These are phyloP conservation scores for Melanerpes formicivorus DNA, from an alignment of 2,113 vertebrate genomes.

Conservation along the genomic window DNA sequence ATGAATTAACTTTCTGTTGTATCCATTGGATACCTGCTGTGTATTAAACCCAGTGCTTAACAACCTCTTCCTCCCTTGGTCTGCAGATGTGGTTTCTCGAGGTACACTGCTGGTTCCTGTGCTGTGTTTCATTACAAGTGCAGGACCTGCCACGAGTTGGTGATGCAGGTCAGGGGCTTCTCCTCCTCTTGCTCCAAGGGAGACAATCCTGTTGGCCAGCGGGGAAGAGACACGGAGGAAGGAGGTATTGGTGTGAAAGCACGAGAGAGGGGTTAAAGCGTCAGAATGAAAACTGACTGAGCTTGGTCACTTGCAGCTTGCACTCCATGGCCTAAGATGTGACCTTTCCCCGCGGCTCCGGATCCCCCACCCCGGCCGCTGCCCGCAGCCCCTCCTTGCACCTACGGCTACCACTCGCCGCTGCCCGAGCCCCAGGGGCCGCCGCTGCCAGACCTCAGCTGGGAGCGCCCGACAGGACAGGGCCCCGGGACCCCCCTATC, in stretches of 20 bases:
- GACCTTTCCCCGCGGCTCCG: no score
- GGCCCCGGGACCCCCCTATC: no score
- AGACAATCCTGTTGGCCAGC: slow-evolving; percentile 4
- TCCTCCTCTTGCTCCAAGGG: slow-evolving; percentile 3
- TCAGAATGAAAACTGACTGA: background rate
- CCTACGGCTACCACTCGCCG: no score
- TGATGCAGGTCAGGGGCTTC: slow-evolving; percentile 29
- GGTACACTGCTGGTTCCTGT: background rate
- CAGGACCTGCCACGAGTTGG: slow-evolving; percentile 39
- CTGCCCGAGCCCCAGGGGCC: no score
- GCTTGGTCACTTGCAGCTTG: background rate
- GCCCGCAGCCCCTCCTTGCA: no score
- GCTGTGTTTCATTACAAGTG: slow-evolving; percentile 45
- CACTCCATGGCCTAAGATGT: background rate
- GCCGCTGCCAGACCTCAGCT: no score
- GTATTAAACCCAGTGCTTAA: slow-evolving; percentile 56
- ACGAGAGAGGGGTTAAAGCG: background rate
- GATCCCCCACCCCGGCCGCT: no score
- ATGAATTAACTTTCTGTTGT: slow-evolving; percentile 61
- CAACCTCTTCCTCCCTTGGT: slow-evolving; percentile 39
- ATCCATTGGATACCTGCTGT: slow-evolving; percentile 56
- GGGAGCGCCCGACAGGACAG: no score
- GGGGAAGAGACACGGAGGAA: background rate
- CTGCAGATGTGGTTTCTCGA: slow-evolving; percentile 26
- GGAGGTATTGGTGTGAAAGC: background rate